Base-by-base conservation (phyloP, 2,113 vertebrate species). In the Labeo rohita region DNA sequence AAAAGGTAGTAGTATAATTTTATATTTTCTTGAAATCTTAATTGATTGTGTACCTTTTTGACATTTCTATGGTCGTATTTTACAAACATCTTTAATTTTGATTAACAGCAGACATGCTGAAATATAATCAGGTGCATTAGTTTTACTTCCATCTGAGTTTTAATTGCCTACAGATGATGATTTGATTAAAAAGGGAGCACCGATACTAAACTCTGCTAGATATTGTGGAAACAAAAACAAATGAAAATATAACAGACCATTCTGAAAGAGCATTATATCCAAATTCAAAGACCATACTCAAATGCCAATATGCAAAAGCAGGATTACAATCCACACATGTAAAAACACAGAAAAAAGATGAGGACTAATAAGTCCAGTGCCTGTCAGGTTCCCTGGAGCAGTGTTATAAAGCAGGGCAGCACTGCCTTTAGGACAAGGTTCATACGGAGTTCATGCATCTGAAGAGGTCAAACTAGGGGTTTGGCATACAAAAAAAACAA, bases 391-490 rank as follows among this genome's bases (percentile, higher is more conserved):
- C 77, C 11, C 77, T 80, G 39, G 4, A 66, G 43, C 61, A 45
- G 7, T 0, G 4, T 34, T 9, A 80, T n/a, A 13, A 68, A 36
- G 63, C 23, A 28, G 50, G 82, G 49, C 50, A 56, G 68, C 36
- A 23, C 0, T 84, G 68, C 34, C 36, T 84, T 50, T 21, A 84
- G 82, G 68, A 54, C 50, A 63, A 11, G 18, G 54, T 80, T 80
- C 77, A 63, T 63, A n/a, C 18, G 43, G 66, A 72, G 47, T 84
- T 56, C 47, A 73, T 18, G 23, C 16, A 34, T 54, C 18, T 36
- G 45, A 49, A 83, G 28, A 54, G 23, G 23, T 39, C 63, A 83
- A 68, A 52, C 28, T 50, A 66, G 15, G 9, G 23, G 47, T 49
- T 15, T 50, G 11, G 16, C 15, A 36, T 50, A 15, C 28, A 52